Evolutionary conservation across 2,113 vertebrate genomes (phyloP).

Genomic region (Lichenostomus cassidix): DNA sequence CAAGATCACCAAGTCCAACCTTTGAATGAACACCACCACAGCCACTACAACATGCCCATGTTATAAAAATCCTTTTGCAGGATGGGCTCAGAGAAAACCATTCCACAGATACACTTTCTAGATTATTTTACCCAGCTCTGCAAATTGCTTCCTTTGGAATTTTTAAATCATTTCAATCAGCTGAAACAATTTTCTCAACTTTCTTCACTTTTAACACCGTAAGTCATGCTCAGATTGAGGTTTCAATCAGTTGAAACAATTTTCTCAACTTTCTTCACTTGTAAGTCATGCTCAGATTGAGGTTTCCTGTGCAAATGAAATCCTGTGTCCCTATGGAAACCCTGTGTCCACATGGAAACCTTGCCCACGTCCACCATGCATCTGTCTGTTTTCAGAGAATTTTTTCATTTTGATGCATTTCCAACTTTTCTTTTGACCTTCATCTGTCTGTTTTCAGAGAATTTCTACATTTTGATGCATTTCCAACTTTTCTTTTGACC

Average conservation of each 20-base stretch:
- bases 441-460: not conserved
- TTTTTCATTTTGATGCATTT: not conserved
- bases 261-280: not conserved
- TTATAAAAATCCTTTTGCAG: not conserved
- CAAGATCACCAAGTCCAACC: not conserved
- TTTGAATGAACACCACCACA: not conserved
- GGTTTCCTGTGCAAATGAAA: not conserved
- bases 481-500: not conserved
- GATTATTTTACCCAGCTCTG: not conserved
- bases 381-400: not conserved
- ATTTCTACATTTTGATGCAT: not conserved
- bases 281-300: not conserved
- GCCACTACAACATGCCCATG: rapidly evolving
- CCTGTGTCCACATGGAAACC: not conserved
- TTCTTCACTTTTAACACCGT: rapidly evolving
- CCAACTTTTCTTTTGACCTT: not conserved
- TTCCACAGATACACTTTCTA: not conserved
- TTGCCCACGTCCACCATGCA: too few species aligned
- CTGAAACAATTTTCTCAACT: not conserved
- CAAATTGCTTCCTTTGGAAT: not conserved
- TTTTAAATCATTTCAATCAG: not conserved
- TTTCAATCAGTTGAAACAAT: not conserved
- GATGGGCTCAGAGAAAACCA: not conserved
- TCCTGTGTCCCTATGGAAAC: not conserved
- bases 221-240: not conserved